Conservation (phyloP, 2,888 invertebrate species). For the Geophilus truncorum region DNA sequence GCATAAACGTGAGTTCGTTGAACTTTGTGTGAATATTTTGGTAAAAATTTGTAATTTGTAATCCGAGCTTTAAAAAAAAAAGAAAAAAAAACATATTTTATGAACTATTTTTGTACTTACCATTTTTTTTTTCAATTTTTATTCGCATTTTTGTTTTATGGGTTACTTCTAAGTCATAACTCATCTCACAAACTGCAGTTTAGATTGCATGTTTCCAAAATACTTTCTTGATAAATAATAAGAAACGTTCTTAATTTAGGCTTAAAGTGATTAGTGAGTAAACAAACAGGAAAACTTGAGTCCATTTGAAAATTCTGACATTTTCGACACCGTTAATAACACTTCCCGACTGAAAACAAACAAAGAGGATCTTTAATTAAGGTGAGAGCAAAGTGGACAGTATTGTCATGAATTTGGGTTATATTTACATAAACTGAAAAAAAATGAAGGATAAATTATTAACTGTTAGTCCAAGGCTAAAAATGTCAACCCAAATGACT, state of each 20-base stretch:
- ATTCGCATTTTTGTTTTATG: neutral
- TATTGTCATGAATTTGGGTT: neutral
- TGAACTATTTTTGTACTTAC: neutral
- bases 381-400: neutral
- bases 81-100: neutral
- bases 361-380: neutral
- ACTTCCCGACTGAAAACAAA: neutral
- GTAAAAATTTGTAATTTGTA: neutral
- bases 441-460: slow-evolving; percentile 1
- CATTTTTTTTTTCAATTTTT: neutral
- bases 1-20: neutral
- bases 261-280: neutral
- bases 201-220: neutral
- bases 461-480: slow-evolving; percentile 9
- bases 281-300: neutral
- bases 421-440: neutral
- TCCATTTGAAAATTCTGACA: too few relatives aligned
- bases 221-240: neutral
- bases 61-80: neutral
- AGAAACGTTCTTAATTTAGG: neutral
- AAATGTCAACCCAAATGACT: slow-evolving; percentile 9
- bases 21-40: neutral
- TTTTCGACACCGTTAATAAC: neutral
- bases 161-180: neutral
- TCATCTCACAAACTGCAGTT: neutral